Conservation (phyloP, 2,888 invertebrate species). For the Lysandra bellargus region DNA sequence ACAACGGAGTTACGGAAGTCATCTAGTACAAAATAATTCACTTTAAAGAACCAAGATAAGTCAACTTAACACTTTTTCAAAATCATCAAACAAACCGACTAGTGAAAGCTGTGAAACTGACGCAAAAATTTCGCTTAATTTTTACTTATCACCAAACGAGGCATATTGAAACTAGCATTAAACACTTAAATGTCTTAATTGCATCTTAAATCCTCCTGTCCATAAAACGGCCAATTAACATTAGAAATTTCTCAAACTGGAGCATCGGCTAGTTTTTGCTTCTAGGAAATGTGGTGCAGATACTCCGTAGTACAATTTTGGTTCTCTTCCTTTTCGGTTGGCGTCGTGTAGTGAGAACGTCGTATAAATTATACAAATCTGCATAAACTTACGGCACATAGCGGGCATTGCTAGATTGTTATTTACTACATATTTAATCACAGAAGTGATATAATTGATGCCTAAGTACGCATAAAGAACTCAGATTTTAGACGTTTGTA, state of each 20-base stretch:
- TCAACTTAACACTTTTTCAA: not conserved
- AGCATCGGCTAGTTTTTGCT: slow-evolving; percentile 20
- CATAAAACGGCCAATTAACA: slow-evolving; percentile 23
- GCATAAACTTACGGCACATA: slow-evolving; percentile 56
- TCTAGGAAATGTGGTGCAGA: slow-evolving; percentile 40
- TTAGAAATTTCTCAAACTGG: slow-evolving; percentile 19
- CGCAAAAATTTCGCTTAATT: not conserved
- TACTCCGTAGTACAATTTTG: slow-evolving; percentile 44
- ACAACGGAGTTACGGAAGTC: too few relatives aligned
- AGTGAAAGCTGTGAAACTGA: not conserved
- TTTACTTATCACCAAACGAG: slow-evolving; percentile 6
- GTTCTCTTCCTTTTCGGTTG: slow-evolving; percentile 44
- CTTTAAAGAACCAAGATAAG: too few relatives aligned
- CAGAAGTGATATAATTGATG: not conserved
- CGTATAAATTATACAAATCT: slow-evolving; percentile 58
- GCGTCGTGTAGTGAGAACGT: slow-evolving; percentile 44
- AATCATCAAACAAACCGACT: not conserved
- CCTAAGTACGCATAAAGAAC: not conserved
- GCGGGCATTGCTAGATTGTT: slow-evolving; percentile 44
- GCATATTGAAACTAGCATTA: not conserved
- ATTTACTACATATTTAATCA: slow-evolving; percentile 23
- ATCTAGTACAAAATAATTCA: too few relatives aligned
- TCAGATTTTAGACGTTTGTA: not conserved
- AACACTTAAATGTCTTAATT: slow-evolving; percentile 8
- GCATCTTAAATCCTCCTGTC: slow-evolving; percentile 6